Evolutionary conservation across 1,140 invertebrate genomes (phyloP), one percentile per base, ranked within the genome.

Genomic region (Heliconius hermathena): DNA sequence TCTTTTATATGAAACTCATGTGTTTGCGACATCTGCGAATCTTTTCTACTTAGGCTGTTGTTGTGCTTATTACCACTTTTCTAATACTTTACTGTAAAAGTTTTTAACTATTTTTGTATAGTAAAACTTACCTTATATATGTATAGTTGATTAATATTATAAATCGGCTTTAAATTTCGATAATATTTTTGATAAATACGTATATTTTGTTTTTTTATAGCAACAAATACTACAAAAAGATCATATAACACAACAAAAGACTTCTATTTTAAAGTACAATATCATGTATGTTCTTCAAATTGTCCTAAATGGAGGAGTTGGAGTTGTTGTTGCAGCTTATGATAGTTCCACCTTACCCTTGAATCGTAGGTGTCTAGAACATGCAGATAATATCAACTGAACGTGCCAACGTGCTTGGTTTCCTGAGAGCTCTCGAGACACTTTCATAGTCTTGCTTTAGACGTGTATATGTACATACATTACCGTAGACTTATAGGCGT

Each of bases 361-460:
- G 57, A 77, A 81, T 38, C 70, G 52, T 41, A 72, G 26, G 78
- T 78, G 76, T 80, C 76, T 84, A 77, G 71, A 80, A 79, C 77
- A 84, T 82, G 82, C 77, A 79, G 83, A 84, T 82, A 80, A 82
- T 78, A 80, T 77, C 81, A 81, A 76, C 57, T 57, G 79, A 82
- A 80, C 78, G 76, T 81, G 80, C 82, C 79, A 82, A 81, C 81
- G 54, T 80, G 78, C 83, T 84, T 83, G 84, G 83, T 81, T 82
- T 87, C 80, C 79, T 76, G 77, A 78, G 85, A 76, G 82, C 79
- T 60, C 84, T 85, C 82, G 78, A 73, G 76, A 85, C 82, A 84
- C 82, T 81, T 87, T 81, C 78, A 66, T 76, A 83, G 77, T 78
- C 41, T 77, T 82, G 78, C 49, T 77, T 79, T 80, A 74, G 75